Percentiles rank a stretch among this genome's conserved stretches.
Conservation (phyloP, 2,113 vertebrate species). For the Bufo bufo region DNA sequence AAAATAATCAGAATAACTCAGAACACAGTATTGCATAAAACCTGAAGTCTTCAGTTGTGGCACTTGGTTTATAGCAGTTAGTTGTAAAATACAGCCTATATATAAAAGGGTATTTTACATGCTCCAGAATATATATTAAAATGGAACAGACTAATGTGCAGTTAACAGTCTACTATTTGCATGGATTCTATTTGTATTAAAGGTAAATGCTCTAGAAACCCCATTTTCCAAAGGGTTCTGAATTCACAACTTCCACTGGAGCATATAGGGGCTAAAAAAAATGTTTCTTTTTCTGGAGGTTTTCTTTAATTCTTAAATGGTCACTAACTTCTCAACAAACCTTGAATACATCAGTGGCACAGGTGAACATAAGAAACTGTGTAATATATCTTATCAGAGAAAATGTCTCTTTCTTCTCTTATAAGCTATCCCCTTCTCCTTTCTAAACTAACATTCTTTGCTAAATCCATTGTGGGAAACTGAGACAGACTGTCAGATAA, state of each 20-base stretch:
- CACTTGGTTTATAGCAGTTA: constrained; percentile 35
- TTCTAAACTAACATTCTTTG: too few species aligned
- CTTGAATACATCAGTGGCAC: too few species aligned
- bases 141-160: constrained; percentile 20
- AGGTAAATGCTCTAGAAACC: neutral
- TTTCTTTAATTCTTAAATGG: too few species aligned
- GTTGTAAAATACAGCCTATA: constrained; percentile 33
- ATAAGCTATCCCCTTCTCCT: too few species aligned
- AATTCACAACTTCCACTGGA: neutral
- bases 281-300: neutral
- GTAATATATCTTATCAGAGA: too few species aligned
- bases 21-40: constrained; percentile 41
- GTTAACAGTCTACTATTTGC: constrained; percentile 6
- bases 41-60: constrained; percentile 10
- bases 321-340: too few species aligned
- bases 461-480: too few species aligned
- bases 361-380: too few species aligned
- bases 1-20: constrained; percentile 40
- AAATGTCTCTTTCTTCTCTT: too few species aligned
- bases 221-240: neutral
- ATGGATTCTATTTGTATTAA: neutral
- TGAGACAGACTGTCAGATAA: too few species aligned
- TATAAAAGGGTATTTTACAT: constrained; percentile 29
- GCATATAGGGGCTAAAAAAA: neutral
- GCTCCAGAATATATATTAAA: constrained; percentile 33